Percentiles rank a stretch among this genome's conserved stretches.
These are phyloP conservation scores for Aphaenogaster floridana DNA, from an alignment of 1,140 invertebrate genomes.

Conservation along the genomic window DNA sequence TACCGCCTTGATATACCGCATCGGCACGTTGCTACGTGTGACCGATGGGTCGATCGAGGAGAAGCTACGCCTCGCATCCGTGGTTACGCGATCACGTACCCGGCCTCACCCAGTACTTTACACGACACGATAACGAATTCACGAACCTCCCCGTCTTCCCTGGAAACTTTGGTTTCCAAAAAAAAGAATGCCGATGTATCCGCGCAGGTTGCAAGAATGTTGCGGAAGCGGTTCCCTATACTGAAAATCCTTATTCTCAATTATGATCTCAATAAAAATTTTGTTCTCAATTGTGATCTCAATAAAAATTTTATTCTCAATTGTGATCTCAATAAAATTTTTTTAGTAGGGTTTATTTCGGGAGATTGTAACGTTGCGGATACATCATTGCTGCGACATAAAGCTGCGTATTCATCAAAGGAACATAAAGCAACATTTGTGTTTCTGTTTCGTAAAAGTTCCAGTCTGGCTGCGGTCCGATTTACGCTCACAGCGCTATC, in stretches of 20 bases:
- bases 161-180: not conserved
- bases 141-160: not conserved
- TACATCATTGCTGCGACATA: not conserved
- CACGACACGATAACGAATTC: not conserved
- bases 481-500: too few species aligned
- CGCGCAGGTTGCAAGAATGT: not conserved
- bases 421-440: too few species aligned
- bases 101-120: not conserved
- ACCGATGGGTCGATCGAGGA: constrained; percentile 67
- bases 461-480: too few species aligned
- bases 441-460: too few species aligned
- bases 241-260: too few species aligned
- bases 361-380: not conserved
- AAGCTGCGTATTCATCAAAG: too few species aligned
- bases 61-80: not conserved
- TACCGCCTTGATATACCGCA: constrained; percentile 17
- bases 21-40: constrained; percentile 65
- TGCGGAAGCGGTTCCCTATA: not conserved
- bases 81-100: not conserved
- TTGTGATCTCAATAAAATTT: too few species aligned
- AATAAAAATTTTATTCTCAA: too few species aligned
- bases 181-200: not conserved
- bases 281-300: too few species aligned
- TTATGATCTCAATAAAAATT: too few species aligned
- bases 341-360: too few species aligned